Base-by-base conservation (phyloP, 2,797 vertebrate genomes). In the Chaetodon trifasciatus region DNA sequence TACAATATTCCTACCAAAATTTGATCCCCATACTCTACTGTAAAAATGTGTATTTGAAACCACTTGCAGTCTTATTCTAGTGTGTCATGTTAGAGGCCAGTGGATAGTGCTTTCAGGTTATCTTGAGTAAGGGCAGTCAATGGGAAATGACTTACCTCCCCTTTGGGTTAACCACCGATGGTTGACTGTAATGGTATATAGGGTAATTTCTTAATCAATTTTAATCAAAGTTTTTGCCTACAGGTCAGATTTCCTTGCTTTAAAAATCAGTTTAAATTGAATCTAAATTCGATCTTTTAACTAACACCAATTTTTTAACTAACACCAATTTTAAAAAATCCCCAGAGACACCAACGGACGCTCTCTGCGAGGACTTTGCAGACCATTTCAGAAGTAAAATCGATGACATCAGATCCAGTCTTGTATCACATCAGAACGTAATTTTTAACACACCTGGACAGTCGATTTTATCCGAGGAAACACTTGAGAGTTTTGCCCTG, bases 61-160 rank as follows among this genome's bases (percentile, higher is more conserved):
- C 35, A 35, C 28, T 60, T 67, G 8, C 5, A 28, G 28, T 28
- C 28, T 28, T 28, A 28, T 28, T 28, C 39, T 40, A 35, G 47
- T 71, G 62, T 76, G 77, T 79, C 70, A 55, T 24, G 24, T 55
- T 23, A 1, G 42, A 68, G 67, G 52, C 49, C 50, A 62, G 58
- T 72, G 66, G 72, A 73, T 81, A 76, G 46, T 76, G 21, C 24
- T 62, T 60, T 57, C 15, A 62, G 19, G 11, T 57, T 19, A 40
- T 67, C 12, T 57, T 76, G 8, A 56, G 15, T 50, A 46, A 24
- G n/a, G 70, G 49, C 17, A 42, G 1, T 53, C 6, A 44, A 23
- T 60, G 23, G 44, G 13, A 67, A 42, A 32, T 67, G 2, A 17
- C 13, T 42, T 32, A 37, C 8, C 0, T 53, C 47, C 8, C 13